Evolutionary conservation across 2,797 vertebrate species (phyloP).

Genomic region (Spizella passerina): DNA sequence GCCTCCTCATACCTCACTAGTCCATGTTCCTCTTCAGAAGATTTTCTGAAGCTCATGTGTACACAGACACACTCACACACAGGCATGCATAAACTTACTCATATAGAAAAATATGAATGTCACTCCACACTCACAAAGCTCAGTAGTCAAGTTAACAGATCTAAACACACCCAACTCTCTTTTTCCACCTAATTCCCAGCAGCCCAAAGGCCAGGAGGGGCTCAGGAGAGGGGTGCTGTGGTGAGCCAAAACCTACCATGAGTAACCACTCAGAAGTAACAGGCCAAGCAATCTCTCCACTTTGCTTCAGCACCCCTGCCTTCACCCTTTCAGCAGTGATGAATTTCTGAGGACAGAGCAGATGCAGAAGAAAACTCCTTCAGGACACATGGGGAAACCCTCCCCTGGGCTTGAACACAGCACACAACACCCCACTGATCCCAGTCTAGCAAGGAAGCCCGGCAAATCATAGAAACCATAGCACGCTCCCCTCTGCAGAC

Average conservation of each 20-base stretch:
- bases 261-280: background rate
- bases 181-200: background rate
- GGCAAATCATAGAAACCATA: background rate
- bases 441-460: rapidly evolving
- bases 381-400: background rate
- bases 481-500: background rate
- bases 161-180: background rate
- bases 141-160: background rate
- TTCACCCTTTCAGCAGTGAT: background rate
- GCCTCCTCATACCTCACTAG: background rate
- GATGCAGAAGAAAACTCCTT: background rate
- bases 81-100: background rate
- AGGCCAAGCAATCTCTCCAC: background rate
- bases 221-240: background rate
- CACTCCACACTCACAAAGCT: background rate
- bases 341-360: background rate
- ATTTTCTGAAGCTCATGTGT: background rate
- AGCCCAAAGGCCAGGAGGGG: background rate
- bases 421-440: background rate
- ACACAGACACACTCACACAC: no score
- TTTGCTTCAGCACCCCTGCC: background rate
- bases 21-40: background rate
- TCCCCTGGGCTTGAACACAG: background rate
- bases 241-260: background rate
- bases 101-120: rapidly evolving